Evolutionary conservation across 2,888 invertebrate genomes (phyloP), one percentile per base, ranked within the genome.

Genomic region (Neoascia interrupta): DNA sequence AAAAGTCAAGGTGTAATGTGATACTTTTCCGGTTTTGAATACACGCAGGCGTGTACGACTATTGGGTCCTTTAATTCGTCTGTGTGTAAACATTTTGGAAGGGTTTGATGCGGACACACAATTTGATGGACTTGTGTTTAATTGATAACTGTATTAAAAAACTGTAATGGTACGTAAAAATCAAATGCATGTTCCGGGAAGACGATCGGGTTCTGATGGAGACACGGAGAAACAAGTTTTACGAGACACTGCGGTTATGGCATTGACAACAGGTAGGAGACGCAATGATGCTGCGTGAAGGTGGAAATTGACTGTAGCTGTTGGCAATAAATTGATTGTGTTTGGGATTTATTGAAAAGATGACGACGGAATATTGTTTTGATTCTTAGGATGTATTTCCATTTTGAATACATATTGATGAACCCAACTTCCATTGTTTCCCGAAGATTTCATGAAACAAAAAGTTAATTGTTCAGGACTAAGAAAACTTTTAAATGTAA

Each of bases 51-150:
- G 19, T 23, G 8, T 13, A 31, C 31, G 2, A 15, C 18, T 51
- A 8, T 43, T n/a, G 28, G 26, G 41, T 75, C 69, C 75, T 75
- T 75, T 63, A 56, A 69, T 69, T 54, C 69, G 4, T 26, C 26
- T 26, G 39, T 54, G 31, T 60, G 34, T 61, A 37, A 43, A 56
- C 10, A 41, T 47, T 16, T 43, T 18, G 45, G 26, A 45, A 28
- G 45, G 56, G 34, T 56, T 64, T 54, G 31, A 54, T n/a, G n/a
- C n/a, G n/a, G n/a, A n/a, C n/a, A n/a, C n/a, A n/a, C 51, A 45
- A 63, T 73, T 58, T 60, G 47, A 68, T 60, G 36, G 39, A 47
- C 26, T 54, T 2, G 41, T 60, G 39, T 54, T 19, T 54, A 39
- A 60, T 54, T 68, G 60, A 68, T 60, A 61, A 69, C 47, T 54